A percentile compares a stretch with the other conserved stretches of the same genome.
Conservation (phyloP, 2,113 vertebrate species). For the Alouatta palliata region DNA sequence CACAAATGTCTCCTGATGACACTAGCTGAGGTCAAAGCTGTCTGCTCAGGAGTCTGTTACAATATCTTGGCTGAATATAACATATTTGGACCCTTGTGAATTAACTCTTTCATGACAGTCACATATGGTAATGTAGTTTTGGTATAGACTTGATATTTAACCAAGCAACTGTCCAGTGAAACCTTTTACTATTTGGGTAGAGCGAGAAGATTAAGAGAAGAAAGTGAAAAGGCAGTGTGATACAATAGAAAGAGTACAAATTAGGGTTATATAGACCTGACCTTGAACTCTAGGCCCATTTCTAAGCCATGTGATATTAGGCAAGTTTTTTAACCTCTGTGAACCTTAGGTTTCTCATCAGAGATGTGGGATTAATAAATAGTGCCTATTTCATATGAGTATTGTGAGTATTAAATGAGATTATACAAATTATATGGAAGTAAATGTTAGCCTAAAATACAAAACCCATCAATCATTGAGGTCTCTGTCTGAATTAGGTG, state of each 20-base stretch:
- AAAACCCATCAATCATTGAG: background rate
- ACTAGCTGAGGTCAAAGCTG: background rate
- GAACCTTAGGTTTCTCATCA: background rate
- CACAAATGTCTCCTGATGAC: background rate
- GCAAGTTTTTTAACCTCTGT: background rate
- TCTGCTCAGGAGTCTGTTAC: background rate
- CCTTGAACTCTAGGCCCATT: background rate
- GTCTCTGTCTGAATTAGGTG: background rate
- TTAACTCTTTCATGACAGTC: background rate
- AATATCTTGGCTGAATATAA: background rate
- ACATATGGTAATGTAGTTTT: background rate
- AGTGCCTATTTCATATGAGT: background rate
- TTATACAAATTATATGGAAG: background rate
- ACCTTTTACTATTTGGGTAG: background rate
- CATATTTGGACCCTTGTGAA: background rate
- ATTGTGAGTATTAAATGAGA: background rate
- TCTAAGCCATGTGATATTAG: background rate
- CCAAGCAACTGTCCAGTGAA: background rate
- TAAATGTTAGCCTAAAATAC: background rate
- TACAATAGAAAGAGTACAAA: background rate
- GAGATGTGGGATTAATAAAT: background rate
- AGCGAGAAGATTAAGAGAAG: background rate
- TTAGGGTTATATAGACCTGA: background rate
- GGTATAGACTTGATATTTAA: background rate
- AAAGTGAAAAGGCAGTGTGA: background rate